Conservation (phyloP, 2,113 vertebrate genomes). For the Aramus guarauna region DNA sequence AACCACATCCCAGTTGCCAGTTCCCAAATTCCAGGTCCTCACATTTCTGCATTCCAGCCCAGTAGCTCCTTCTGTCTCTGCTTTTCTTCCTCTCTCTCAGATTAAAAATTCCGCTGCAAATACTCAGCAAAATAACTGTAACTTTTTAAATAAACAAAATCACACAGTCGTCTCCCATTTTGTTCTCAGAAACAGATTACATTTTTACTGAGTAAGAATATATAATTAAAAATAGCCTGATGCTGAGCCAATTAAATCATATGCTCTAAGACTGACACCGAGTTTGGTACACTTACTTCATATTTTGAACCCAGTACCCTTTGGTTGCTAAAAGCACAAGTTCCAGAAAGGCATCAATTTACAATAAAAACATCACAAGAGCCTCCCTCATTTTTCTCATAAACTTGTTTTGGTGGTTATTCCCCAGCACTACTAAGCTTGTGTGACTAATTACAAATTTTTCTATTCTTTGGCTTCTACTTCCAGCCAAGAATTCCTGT, state of each 20-base stretch:
- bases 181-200: neutral
- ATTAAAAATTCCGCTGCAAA: neutral
- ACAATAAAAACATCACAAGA: neutral
- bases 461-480: neutral
- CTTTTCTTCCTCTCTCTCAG: neutral
- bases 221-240: neutral
- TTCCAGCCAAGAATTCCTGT: neutral
- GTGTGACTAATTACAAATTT: neutral
- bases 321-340: neutral
- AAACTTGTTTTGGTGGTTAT: neutral
- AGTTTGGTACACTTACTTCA: neutral
- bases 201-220: neutral
- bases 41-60: neutral
- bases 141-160: neutral
- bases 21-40: neutral
- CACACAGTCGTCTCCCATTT: neutral
- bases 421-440: neutral
- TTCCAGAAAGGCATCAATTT: neutral
- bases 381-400: neutral
- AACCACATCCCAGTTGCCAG: neutral
- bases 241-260: neutral
- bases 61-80: neutral
- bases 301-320: neutral
- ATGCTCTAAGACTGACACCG: neutral
- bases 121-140: neutral